Base-by-base conservation (phyloP, 2,888 invertebrate species). In the Orchesella flavescens region DNA sequence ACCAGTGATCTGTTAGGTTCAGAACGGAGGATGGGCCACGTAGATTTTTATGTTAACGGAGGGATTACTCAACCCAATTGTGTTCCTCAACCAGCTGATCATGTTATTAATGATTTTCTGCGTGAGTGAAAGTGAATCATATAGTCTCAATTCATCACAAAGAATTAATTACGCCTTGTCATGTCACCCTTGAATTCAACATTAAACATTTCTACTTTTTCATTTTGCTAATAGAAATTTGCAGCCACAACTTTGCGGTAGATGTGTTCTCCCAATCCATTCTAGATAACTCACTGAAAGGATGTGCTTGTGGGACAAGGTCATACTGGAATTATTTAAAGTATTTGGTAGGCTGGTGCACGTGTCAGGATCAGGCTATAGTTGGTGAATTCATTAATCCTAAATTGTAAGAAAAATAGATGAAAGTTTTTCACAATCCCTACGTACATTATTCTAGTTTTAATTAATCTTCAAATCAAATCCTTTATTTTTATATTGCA, bases 281-380 rank as follows among this genome's bases (percentile, higher is more conserved):
- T 63, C 17, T 78, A 44, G 78, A 78, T 43, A 78, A 78, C 21
- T 63, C 78, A 12, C 3, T 66, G 34, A 78, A 78, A 63, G 78
- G 78, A 3, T 78, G 78, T 78, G 61, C 78, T 15, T 78, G 78
- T 71, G 78, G 78, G 4, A 12, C 24, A 0, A 49, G 23, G 1
- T 44, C 68, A 13, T 24, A 61, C 10, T 78, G 78, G 78, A 78
- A 71, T 59, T 78, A 78, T 78, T 71, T 71, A 19, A 78, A 78
- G n/a, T 78, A 71, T 55, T 63, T 78, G 63, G 78, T 78, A 2
- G 78, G 78, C 1, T 78, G 78, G 78, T 78, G 78, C 49, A 78
- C 43, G 4, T 78, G 78, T 43, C 21, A 71, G 15, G 78, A 78
- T 43, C 78, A 78, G 23, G 78, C 78, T 49, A 71, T 78, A 10